phyloP scores from a whole-genome alignment of 2,113 vertebrate genomes.

The Corythoichthys haematopterus region DNA sequence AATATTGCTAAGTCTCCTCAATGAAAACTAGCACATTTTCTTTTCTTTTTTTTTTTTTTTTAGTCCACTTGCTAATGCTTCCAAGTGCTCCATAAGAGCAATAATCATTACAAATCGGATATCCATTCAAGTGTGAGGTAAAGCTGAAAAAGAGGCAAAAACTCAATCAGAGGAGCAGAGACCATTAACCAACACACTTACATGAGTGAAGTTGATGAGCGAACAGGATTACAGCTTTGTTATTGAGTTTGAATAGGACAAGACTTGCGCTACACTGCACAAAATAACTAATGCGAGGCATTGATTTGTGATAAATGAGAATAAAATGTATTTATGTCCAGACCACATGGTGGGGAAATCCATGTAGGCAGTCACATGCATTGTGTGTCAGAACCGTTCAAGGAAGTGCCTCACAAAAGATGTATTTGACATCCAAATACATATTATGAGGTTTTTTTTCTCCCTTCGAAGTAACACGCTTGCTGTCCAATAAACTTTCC shows the following conservation, averaged over 20 bases:
- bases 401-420: neutral
- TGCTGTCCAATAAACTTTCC: neutral
- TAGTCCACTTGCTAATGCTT: conserved; percentile 69
- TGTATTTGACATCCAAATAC: neutral
- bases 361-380: conserved; percentile 55
- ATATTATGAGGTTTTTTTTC: neutral
- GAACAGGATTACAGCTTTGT: conserved; percentile 67
- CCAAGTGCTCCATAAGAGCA: conserved; percentile 74
- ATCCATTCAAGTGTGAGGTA: conserved; percentile 90
- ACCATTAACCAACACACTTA: conserved; percentile 81
- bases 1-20: conserved; percentile 31
- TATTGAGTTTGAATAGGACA: conserved; percentile 77
- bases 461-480: neutral
- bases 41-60: conserved; percentile 55
- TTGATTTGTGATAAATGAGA: conserved; percentile 59
- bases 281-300: conserved; percentile 62
- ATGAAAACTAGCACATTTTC: conserved; percentile 41
- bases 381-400: neutral
- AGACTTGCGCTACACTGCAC: conserved; percentile 64
- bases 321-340: conserved; percentile 57
- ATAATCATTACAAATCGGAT: conserved; percentile 98
- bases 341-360: conserved; percentile 49
- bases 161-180: conserved; percentile 91
- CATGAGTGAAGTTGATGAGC: conserved; percentile 73
- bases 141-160: conserved; percentile 94